phyloP scores from a whole-genome alignment of 1,140 invertebrate genomes.

The Drosophila micromelanica region DNA sequence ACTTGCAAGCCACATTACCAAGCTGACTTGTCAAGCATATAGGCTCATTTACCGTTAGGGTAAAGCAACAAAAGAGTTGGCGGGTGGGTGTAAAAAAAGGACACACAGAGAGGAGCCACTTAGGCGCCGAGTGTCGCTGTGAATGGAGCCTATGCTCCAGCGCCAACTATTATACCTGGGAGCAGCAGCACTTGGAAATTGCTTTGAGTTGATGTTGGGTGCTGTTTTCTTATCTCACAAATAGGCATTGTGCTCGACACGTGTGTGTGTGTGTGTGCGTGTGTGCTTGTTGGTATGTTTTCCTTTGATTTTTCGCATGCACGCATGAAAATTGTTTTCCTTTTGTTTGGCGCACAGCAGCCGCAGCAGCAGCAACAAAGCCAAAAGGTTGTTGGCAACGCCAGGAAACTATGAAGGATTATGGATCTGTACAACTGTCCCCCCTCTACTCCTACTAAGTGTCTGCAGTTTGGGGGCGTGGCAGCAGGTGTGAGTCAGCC shows the following conservation, averaged over 20 bases:
- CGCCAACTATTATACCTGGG: slow-evolving; percentile 13
- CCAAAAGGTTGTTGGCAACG: slow-evolving; percentile 66
- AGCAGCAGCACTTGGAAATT: slow-evolving; percentile 62
- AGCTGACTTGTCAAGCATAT: background rate
- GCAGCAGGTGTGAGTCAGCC: slow-evolving; percentile 31
- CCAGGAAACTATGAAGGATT: slow-evolving; percentile 74
- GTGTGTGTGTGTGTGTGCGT: background rate
- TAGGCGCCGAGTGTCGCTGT: slow-evolving; percentile 59
- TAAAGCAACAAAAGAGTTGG: slow-evolving; percentile 25
- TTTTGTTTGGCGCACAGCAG: slow-evolving; percentile 58
- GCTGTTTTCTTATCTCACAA: slow-evolving; percentile 70
- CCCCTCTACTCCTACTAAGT: slow-evolving; percentile 4
- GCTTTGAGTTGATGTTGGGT: slow-evolving; percentile 60
- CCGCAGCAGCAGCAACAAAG: slow-evolving; percentile 37
- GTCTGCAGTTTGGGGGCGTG: slow-evolving; percentile 13
- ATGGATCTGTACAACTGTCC: slow-evolving; percentile 34
- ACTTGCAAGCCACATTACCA: background rate
- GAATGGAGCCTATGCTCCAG: slow-evolving; percentile 16
- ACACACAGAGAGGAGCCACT: slow-evolving; percentile 58
- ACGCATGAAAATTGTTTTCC: slow-evolving; percentile 81
- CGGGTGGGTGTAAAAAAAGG: slow-evolving; percentile 24
- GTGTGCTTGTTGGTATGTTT: slow-evolving; percentile 29
- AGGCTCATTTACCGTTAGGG: background rate
- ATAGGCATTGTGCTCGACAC: slow-evolving; percentile 62
- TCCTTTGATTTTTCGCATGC: slow-evolving; percentile 74